Conservation (phyloP, 1,140 invertebrate species). For the Neotoxoptera formosana region DNA sequence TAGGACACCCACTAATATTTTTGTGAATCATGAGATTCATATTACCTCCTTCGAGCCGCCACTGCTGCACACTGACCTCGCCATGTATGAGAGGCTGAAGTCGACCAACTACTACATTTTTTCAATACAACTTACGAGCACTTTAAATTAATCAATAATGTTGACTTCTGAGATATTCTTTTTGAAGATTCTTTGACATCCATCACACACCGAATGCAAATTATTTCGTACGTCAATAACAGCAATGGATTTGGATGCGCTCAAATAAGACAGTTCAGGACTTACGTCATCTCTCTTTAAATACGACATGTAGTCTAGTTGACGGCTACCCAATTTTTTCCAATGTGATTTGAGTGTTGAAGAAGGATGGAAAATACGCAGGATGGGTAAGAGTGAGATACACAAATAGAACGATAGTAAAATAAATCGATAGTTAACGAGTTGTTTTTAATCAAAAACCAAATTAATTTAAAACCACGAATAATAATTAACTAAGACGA, state of each 20-base stretch:
- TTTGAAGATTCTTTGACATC: neutral
- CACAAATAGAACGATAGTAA: neutral
- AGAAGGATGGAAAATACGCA: neutral
- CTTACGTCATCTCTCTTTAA: neutral
- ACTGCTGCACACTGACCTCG: too few species aligned
- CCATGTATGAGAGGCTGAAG: neutral
- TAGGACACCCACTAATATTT: too few species aligned
- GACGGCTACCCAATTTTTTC: neutral
- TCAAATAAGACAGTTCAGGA: neutral
- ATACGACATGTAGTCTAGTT: neutral
- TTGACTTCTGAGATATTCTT: neutral
- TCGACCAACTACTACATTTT: neutral
- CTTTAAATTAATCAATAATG: neutral
- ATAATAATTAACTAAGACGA: neutral
- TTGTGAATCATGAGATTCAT: too few species aligned
- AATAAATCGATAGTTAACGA: neutral
- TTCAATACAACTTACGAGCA: neutral
- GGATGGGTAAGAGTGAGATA: neutral
- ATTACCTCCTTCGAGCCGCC: too few species aligned
- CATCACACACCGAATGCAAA: neutral
- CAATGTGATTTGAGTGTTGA: neutral
- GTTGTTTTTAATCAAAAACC: neutral
- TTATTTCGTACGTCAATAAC: constrained; percentile 6
- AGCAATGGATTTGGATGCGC: neutral
- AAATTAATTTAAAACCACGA: neutral